A percentile compares a stretch with the other conserved stretches of the same genome.
These are phyloP conservation scores for Polia nebulosa DNA, from an alignment of 2,888 invertebrate genomes.

Conservation along the genomic window DNA sequence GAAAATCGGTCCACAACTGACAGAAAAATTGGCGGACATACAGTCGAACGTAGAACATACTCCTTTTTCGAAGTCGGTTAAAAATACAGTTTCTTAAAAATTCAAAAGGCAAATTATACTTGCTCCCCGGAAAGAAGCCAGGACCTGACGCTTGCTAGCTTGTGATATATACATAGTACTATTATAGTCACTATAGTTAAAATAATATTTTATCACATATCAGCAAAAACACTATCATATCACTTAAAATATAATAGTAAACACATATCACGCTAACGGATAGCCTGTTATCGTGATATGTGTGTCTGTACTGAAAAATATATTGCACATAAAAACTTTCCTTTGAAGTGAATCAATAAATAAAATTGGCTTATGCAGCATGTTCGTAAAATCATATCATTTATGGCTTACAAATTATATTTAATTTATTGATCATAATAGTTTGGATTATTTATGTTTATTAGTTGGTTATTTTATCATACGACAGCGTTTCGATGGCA, in stretches of 20 bases:
- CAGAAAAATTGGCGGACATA: too few species aligned
- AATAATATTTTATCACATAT: background rate
- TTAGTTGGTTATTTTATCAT: background rate
- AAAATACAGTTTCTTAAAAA: too few species aligned
- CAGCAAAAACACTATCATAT: background rate
- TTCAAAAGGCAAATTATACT: too few species aligned
- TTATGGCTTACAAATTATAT: constrained; percentile 3
- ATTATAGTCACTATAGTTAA: background rate
- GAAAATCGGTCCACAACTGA: too few species aligned
- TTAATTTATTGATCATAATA: constrained; percentile 8
- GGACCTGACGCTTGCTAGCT: background rate
- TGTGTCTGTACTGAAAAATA: constrained; percentile 24
- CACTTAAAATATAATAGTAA: background rate
- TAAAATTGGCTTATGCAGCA: constrained; percentile 3
- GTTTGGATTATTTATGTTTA: background rate
- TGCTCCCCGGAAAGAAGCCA: background rate
- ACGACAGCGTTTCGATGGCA: too few species aligned
- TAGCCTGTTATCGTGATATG: too few species aligned
- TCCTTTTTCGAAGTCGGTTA: too few species aligned
- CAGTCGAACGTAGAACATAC: too few species aligned
- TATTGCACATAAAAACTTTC: constrained; percentile 20
- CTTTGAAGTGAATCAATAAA: constrained; percentile 41
- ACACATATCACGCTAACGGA: constrained; percentile 4
- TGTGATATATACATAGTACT: background rate
- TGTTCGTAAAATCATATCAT: constrained; percentile 24